These are phyloP conservation scores for Hermaeophaga mercurialis DNA, from an alignment of 2,888 invertebrate species.

Conservation along the genomic window DNA sequence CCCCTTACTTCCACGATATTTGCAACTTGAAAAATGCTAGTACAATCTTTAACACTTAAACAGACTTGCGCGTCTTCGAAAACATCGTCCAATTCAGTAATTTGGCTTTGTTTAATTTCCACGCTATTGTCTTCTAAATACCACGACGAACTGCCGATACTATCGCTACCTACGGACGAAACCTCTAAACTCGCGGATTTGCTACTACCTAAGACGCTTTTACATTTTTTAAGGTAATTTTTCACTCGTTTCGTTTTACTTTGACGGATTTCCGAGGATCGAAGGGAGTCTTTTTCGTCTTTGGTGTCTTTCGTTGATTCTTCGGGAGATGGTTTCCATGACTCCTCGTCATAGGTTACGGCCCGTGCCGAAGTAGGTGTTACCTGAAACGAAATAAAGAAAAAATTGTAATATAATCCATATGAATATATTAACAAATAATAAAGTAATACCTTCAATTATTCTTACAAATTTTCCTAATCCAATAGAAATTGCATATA, in stretches of 20 bases:
- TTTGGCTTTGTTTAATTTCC: slow-evolving; percentile 47
- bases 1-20: slow-evolving; percentile 48
- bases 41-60: slow-evolving; percentile 31
- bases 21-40: slow-evolving; percentile 45
- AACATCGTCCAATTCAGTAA: slow-evolving; percentile 49
- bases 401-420: no score
- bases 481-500: no score
- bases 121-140: slow-evolving; percentile 44
- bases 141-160: slow-evolving; percentile 42
- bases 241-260: slow-evolving; percentile 63
- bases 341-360: slow-evolving; percentile 54
- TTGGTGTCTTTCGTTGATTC: slow-evolving; percentile 45
- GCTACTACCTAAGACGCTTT: slow-evolving; percentile 56
- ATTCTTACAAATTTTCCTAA: no score
- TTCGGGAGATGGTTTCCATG: slow-evolving; percentile 53
- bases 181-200: slow-evolving; percentile 39
- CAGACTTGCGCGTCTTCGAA: slow-evolving; percentile 46
- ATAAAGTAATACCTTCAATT: no score
- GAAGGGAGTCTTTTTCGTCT: slow-evolving; percentile 42
- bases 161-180: slow-evolving; percentile 28
- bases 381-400: slow-evolving; percentile 48
- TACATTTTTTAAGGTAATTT: slow-evolving; percentile 61
- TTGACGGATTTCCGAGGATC: slow-evolving; percentile 57
- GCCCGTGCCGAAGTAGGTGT: slow-evolving; percentile 55
- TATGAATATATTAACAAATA: no score